Evolutionary conservation across 2,888 invertebrate species (phyloP).

Genomic region (Eurytoma californica): DNA sequence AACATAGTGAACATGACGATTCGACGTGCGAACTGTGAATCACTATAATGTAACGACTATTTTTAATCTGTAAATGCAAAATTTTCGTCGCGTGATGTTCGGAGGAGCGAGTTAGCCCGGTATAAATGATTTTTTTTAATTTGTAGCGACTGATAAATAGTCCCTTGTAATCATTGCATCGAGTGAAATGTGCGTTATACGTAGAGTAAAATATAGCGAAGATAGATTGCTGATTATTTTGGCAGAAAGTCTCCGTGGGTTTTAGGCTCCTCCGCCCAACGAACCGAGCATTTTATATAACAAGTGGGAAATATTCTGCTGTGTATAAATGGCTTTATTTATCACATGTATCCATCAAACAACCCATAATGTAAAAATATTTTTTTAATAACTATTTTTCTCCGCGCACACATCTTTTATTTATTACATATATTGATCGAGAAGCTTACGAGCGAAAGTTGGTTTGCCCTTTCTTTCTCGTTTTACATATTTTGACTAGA

Average conservation of each 20-base stretch:
- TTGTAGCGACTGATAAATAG: no score
- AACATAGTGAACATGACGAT: slow-evolving; percentile 36
- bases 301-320: slow-evolving; percentile 64
- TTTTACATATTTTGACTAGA: slow-evolving; percentile 48
- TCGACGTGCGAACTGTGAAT: slow-evolving; percentile 42
- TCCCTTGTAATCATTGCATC: no score
- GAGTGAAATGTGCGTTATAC: neutral
- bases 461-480: slow-evolving; percentile 48
- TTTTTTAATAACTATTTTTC: slow-evolving; percentile 45
- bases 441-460: slow-evolving; percentile 52
- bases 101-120: neutral
- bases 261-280: slow-evolving; percentile 17
- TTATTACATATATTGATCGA: slow-evolving; percentile 45
- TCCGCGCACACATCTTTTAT: slow-evolving; percentile 43
- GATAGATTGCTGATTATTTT: slow-evolving; percentile 26
- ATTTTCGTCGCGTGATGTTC: slow-evolving; percentile 46
- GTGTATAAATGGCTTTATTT: slow-evolving; percentile 72
- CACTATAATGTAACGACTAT: slow-evolving; percentile 27
- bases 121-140: no score
- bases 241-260: slow-evolving; percentile 29
- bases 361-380: slow-evolving; percentile 44
- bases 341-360: slow-evolving; percentile 57
- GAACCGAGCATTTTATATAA: slow-evolving; percentile 57
- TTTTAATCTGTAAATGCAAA: slow-evolving; percentile 45
- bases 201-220: neutral